A percentile compares a stretch with the other conserved stretches of the same genome.
Conservation (phyloP, 1,140 invertebrate species). For the Neotoxoptera formosana region DNA sequence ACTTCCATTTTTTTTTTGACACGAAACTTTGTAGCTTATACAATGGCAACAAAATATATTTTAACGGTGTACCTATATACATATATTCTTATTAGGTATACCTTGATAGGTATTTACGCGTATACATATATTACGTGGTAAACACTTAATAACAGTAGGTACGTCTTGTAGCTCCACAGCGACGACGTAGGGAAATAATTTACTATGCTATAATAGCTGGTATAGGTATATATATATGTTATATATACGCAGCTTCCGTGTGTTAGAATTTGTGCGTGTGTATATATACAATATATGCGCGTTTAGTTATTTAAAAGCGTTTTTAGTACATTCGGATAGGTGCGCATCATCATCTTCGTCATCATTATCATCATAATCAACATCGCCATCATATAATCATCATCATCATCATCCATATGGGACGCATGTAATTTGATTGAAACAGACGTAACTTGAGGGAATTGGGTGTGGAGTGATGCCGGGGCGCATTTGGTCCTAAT, state of each 20-base stretch:
- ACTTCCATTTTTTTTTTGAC: not conserved
- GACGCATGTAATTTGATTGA: slow-evolving; percentile 26
- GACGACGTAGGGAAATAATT: not conserved
- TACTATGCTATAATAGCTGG: not conserved
- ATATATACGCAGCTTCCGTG: not conserved
- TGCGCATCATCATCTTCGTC: not conserved
- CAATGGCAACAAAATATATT: not conserved
- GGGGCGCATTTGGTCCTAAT: not conserved
- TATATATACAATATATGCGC: not conserved
- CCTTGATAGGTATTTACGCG: not conserved
- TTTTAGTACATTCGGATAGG: not conserved
- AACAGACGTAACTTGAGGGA: slow-evolving; percentile 45
- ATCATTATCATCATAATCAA: not conserved
- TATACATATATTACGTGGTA: not conserved
- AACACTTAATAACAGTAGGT: not conserved
- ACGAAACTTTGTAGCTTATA: not conserved
- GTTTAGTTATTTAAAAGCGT: not conserved
- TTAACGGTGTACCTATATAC: too few relatives aligned
- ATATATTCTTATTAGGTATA: not conserved
- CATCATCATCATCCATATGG: slow-evolving; percentile 16
- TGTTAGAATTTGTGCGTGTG: not conserved
- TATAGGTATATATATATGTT: not conserved
- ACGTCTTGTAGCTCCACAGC: not conserved
- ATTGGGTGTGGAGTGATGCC: slow-evolving; percentile 26
- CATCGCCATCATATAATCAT: not conserved